Percentiles rank a stretch among this genome's conserved stretches.
Evolutionary conservation across 2,797 vertebrate species (phyloP).

Genomic region (Emydoidea blandingii): DNA sequence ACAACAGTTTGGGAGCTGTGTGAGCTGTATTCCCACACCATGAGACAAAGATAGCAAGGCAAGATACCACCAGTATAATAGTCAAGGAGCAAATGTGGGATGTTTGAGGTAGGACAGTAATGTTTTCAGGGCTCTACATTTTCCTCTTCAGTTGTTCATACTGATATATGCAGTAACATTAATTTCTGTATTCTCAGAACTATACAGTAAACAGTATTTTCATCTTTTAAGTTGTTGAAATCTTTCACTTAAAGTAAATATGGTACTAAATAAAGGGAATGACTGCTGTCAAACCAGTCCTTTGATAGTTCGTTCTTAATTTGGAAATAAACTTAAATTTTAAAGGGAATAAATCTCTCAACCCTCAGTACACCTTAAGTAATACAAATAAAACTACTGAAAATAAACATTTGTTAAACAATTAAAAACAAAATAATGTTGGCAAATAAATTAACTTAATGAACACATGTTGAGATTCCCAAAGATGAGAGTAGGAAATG

Average conservation of each 20-base stretch:
- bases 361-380: neutral
- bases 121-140: neutral
- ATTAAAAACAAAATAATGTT: neutral
- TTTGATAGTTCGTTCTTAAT: neutral
- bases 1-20: neutral
- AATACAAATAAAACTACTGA: neutral
- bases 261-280: neutral
- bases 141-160: neutral
- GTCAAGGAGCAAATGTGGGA: neutral
- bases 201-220: neutral
- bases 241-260: neutral
- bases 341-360: neutral
- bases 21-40: neutral
- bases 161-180: neutral
- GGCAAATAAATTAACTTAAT: neutral
- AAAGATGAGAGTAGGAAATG: neutral
- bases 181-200: neutral
- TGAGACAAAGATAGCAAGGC: neutral
- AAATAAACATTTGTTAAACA: slow-evolving; percentile 13
- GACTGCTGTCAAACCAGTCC: neutral
- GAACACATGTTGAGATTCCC: neutral
- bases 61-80: neutral
- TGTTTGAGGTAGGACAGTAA: neutral
- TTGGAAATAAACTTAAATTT: neutral
- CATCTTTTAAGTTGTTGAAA: neutral